A percentile compares a stretch with the other conserved stretches of the same genome.
phyloP scores from a whole-genome alignment of 2,888 invertebrate genomes.

The Nymphalis urticae region DNA sequence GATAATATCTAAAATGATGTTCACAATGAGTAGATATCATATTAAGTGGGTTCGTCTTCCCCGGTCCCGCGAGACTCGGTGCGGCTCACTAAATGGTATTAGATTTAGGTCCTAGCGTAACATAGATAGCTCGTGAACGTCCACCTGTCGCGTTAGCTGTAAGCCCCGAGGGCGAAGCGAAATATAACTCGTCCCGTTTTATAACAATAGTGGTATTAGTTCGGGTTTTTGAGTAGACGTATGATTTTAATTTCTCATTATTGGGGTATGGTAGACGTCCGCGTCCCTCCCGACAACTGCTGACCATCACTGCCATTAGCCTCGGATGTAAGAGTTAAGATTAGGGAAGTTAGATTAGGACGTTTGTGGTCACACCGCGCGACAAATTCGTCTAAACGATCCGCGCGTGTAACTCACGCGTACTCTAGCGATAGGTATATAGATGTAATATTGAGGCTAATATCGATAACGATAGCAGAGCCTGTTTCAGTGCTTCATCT shows the following conservation, averaged over 20 bases:
- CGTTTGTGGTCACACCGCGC: constrained; percentile 43
- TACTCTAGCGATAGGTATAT: constrained; percentile 25
- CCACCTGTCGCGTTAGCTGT: constrained; percentile 28
- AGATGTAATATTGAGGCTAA: constrained; percentile 35
- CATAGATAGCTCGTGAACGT: constrained; percentile 30
- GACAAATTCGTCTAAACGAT: constrained; percentile 17
- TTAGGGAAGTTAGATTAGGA: constrained; percentile 49
- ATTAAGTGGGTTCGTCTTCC: constrained; percentile 39
- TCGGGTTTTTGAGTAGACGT: constrained; percentile 53
- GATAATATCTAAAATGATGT: constrained; percentile 40
- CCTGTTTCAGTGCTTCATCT: constrained; percentile 71
- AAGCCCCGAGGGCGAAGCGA: constrained; percentile 20
- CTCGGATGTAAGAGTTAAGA: constrained; percentile 55
- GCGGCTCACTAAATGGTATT: constrained; percentile 43
- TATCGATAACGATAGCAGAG: constrained; percentile 41
- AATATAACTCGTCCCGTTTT: constrained; percentile 8
- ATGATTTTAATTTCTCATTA: constrained; percentile 55
- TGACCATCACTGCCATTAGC: constrained; percentile 76
- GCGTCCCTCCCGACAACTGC: constrained; percentile 71
- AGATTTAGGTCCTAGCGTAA: constrained; percentile 35
- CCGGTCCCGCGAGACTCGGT: constrained; percentile 24
- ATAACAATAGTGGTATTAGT: constrained; percentile 44
- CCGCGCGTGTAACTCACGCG: constrained; percentile 10
- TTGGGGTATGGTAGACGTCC: constrained; percentile 57
- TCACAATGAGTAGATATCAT: constrained; percentile 45